Percentiles rank a stretch among this genome's conserved stretches.
Evolutionary conservation across 2,113 vertebrate genomes (phyloP).

Genomic region (Diadophis punctatus): DNA sequence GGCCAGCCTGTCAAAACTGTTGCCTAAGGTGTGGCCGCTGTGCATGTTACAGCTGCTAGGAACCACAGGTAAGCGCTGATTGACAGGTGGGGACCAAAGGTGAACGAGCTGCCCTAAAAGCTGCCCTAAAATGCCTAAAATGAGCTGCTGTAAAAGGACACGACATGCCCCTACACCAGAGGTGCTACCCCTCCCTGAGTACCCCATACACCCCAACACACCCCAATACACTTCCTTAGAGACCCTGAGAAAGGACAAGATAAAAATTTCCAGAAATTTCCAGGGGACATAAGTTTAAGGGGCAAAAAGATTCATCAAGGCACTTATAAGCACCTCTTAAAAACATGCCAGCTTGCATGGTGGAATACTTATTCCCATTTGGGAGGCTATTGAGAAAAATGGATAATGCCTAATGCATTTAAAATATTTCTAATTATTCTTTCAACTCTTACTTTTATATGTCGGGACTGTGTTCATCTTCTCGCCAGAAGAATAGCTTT

Average conservation of each 20-base stretch:
- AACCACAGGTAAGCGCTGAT: too few species aligned
- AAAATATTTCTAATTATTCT: background rate
- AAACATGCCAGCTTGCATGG: background rate
- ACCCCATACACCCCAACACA: too few species aligned
- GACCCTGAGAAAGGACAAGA: background rate
- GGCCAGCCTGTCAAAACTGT: too few species aligned
- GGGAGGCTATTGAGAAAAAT: background rate
- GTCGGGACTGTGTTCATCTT: slow-evolving; percentile 59
- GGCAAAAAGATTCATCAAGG: background rate
- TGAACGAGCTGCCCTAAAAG: too few species aligned
- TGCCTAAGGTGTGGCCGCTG: too few species aligned
- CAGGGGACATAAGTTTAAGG: background rate
- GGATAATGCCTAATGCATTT: background rate
- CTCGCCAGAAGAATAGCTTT: background rate
- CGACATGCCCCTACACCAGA: too few species aligned
- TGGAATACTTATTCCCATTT: background rate
- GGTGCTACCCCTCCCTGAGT: too few species aligned
- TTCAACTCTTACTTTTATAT: slow-evolving; percentile 56
- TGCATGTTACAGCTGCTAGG: too few species aligned
- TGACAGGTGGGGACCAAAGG: too few species aligned
- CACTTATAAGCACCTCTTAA: background rate
- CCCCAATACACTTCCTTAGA: too few species aligned
- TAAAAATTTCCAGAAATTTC: background rate
- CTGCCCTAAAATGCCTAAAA: too few species aligned
- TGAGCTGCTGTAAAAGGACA: too few species aligned